Base-by-base conservation (phyloP, 2,113 vertebrate genomes). In the Passer montanus region DNA sequence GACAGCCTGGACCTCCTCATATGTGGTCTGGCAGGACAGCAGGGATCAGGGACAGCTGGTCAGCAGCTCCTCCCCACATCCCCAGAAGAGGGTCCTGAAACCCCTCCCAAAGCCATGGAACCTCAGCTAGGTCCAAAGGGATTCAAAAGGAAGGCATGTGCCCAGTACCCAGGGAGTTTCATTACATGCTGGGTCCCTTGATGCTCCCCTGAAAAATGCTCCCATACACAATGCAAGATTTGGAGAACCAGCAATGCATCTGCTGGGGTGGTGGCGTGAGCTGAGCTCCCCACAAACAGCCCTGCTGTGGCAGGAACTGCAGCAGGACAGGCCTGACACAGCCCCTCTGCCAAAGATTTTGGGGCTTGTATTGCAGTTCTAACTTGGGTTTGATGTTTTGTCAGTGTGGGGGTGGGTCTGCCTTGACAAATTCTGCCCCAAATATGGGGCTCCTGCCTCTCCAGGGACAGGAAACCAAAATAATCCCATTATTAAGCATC, bases 11-110 rank as follows among this genome's bases (percentile, higher is more conserved):
- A 98, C 56, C 50, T 97, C 72, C 19, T 99, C 98, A 1, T 98
- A 96, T 62, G 98, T 97, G 1, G 91, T 91, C 99, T 99, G 84
- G n/a, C 24, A 63, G 53, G 30, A 69, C 11, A 85, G 69, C 19
- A 80, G 46, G 49, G 12, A 76, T 9, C 43, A 23, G 12, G 17
- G 35, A 83, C 20, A 90, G 49, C 28, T 13, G 12, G 7, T 39
- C 85, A 88, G 70, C 75, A 79, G 37, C 58, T 82, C 28, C 41
- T 77, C 72, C 87, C 64, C 6, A 26, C 33, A 41, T 9, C 19
- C 39, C 43, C 16, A 58, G 24, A 5, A 8, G 31, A n/a, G 14
- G 13, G 17, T 55, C 31, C 52, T 67, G 55, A 76, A 84, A 69
- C 46, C 52, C 67, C 49, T 7, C 49, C 49, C 10, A 3, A n/a